These are phyloP conservation scores for Andricus grossulariae DNA, from an alignment of 1,140 invertebrate species.

Conservation along the genomic window DNA sequence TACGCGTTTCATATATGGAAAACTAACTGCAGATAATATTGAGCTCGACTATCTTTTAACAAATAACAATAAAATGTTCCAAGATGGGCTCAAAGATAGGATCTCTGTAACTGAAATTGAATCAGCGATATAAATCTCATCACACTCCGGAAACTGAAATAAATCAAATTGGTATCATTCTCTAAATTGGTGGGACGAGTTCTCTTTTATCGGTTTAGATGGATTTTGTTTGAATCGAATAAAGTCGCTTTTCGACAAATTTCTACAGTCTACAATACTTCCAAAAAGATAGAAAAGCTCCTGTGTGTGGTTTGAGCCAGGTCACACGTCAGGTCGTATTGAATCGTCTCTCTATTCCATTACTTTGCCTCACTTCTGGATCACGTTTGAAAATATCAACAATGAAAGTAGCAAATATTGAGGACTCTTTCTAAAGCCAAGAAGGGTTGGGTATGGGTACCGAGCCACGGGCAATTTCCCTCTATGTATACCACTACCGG, in stretches of 20 bases:
- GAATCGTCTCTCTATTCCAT: conserved; percentile 3
- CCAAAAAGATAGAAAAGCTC: background rate
- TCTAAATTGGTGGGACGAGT: background rate
- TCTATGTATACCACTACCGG: background rate
- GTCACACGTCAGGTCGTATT: background rate
- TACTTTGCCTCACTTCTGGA: background rate
- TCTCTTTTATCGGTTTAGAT: background rate
- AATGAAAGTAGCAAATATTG: conserved; percentile 21
- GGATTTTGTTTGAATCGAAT: background rate
- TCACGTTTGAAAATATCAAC: conserved; percentile 24
- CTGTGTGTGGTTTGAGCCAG: background rate
- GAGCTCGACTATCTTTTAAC: too few species aligned
- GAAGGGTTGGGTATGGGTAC: background rate
- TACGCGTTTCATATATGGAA: too few species aligned
- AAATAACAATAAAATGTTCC: too few species aligned
- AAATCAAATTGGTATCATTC: background rate
- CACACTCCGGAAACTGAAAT: too few species aligned
- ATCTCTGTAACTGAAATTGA: too few species aligned
- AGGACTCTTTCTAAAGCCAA: background rate
- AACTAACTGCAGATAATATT: too few species aligned
- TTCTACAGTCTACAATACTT: background rate
- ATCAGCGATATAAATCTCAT: too few species aligned
- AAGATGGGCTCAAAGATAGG: too few species aligned
- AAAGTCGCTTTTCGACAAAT: background rate
- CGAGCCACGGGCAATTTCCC: conserved; percentile 7